Conservation (phyloP, 2,113 vertebrate genomes). For the Oxygymnocypris stewartii region DNA sequence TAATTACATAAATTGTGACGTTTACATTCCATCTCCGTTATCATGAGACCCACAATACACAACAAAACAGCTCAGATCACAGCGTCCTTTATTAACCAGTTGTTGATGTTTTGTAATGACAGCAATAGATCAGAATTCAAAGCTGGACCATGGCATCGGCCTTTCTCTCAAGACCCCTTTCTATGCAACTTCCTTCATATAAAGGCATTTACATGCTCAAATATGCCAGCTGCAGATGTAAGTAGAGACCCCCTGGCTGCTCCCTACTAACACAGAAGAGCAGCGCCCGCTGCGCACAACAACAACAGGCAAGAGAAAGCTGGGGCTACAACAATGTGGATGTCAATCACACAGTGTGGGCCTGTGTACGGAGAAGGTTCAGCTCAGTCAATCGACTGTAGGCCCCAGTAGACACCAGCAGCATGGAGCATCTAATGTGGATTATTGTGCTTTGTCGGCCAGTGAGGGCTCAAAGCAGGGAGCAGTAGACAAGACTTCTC, state of each 20-base stretch:
- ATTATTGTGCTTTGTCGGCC: conserved; percentile 71
- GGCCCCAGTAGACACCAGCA: conserved; percentile 59
- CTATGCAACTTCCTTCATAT: neutral
- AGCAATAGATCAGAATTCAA: neutral
- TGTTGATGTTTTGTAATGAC: too few relatives aligned
- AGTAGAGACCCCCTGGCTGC: neutral
- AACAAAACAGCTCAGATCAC: too few relatives aligned
- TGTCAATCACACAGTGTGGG: conserved; percentile 70
- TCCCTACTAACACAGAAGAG: neutral
- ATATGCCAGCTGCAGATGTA: conserved; percentile 38
- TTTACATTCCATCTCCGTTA: too few relatives aligned
- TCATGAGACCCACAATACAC: too few relatives aligned
- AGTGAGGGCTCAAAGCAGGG: conserved; percentile 59
- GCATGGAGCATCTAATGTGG: conserved; percentile 70
- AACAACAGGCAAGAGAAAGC: conserved; percentile 50
- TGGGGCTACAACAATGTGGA: conserved; percentile 65
- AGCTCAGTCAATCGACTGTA: conserved; percentile 67
- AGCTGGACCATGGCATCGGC: neutral
- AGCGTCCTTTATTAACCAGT: too few relatives aligned
- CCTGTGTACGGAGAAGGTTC: conserved; percentile 62
- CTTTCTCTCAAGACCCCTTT: neutral
- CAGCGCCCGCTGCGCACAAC: neutral
- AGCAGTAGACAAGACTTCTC: conserved; percentile 56
- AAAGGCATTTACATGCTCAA: conserved; percentile 19
- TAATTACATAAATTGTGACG: too few relatives aligned